Conservation (phyloP, 2,888 invertebrate species). For the Chymomyza caudatula region DNA sequence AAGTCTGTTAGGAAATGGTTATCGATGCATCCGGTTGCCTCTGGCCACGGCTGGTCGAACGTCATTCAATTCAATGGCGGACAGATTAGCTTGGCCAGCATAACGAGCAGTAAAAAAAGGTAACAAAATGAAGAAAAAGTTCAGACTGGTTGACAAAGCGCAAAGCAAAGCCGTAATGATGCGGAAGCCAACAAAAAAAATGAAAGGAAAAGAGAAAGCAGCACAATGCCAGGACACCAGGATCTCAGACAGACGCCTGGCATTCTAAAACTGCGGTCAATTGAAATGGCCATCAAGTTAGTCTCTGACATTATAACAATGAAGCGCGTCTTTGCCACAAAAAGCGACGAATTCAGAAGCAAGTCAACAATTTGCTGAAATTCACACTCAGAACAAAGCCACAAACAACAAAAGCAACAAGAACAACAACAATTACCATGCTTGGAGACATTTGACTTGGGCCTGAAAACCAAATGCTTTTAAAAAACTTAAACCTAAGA, state of each 20-base stretch:
- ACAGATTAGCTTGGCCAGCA: slow-evolving; percentile 53
- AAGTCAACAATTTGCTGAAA: slow-evolving; percentile 45
- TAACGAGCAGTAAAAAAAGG: slow-evolving; percentile 29
- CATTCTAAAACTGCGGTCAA: slow-evolving; percentile 70
- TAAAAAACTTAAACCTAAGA: not conserved
- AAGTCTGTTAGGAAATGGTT: slow-evolving; percentile 52
- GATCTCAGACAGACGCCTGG: slow-evolving; percentile 19
- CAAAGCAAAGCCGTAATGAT: slow-evolving; percentile 49
- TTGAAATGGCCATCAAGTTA: slow-evolving; percentile 72
- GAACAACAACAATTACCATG: slow-evolving; percentile 47
- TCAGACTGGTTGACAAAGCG: not conserved
- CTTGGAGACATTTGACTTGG: slow-evolving; percentile 20
- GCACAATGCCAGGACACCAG: not conserved
- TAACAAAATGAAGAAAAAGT: slow-evolving; percentile 10
- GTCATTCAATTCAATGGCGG: slow-evolving; percentile 6
- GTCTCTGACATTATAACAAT: slow-evolving; percentile 7
- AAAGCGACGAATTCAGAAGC: not conserved
- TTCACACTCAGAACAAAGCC: slow-evolving; percentile 27
- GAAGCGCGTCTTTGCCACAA: slow-evolving; percentile 56
- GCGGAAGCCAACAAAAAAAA: slow-evolving; percentile 65
- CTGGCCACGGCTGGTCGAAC: slow-evolving; percentile 44
- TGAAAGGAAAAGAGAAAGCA: not conserved
- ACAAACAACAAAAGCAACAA: not conserved
- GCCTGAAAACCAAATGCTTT: slow-evolving; percentile 32
- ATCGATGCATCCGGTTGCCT: slow-evolving; percentile 69